Conservation (phyloP, 2,888 invertebrate genomes). For the Scaptomyza reducta region DNA sequence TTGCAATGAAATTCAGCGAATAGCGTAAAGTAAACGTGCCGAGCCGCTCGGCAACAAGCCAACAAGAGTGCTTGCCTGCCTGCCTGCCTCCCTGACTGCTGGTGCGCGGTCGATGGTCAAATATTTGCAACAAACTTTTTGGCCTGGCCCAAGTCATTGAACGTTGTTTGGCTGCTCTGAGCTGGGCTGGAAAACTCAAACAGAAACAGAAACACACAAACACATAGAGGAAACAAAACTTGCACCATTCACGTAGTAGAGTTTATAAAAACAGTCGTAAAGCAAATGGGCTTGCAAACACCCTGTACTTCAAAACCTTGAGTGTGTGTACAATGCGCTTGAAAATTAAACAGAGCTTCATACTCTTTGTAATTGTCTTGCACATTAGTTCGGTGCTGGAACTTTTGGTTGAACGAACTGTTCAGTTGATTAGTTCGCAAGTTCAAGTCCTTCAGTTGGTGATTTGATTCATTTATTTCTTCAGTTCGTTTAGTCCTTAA, state of each 20-base stretch:
- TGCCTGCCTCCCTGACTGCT: conserved; percentile 18
- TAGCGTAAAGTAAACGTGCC: conserved; percentile 56
- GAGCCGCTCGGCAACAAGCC: conserved; percentile 48
- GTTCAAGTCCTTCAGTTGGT: too few relatives aligned
- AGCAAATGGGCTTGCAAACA: conserved; percentile 25
- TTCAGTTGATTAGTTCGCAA: too few relatives aligned
- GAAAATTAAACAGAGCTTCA: too few relatives aligned
- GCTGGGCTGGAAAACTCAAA: conserved; percentile 62
- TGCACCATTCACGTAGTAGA: conserved; percentile 27
- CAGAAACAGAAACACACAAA: conserved; percentile 49
- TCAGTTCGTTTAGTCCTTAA: background rate
- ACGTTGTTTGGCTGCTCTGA: conserved; percentile 43
- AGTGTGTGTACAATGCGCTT: too few relatives aligned
- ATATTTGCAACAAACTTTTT: conserved; percentile 78
- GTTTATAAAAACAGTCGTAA: conserved; percentile 7
- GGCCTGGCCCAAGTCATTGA: conserved; percentile 74
- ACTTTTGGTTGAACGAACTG: too few relatives aligned
- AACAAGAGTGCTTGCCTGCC: conserved; percentile 32
- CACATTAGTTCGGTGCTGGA: too few relatives aligned
- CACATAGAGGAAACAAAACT: conserved; percentile 40
- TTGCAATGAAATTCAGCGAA: conserved; percentile 52
- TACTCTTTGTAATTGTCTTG: too few relatives aligned
- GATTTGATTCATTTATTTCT: too few relatives aligned
- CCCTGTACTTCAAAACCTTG: conserved; percentile 24
- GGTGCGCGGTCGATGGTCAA: conserved; percentile 68